Evolutionary conservation across 1,140 invertebrate species (phyloP).

Genomic region (Paracyclopina nana): DNA sequence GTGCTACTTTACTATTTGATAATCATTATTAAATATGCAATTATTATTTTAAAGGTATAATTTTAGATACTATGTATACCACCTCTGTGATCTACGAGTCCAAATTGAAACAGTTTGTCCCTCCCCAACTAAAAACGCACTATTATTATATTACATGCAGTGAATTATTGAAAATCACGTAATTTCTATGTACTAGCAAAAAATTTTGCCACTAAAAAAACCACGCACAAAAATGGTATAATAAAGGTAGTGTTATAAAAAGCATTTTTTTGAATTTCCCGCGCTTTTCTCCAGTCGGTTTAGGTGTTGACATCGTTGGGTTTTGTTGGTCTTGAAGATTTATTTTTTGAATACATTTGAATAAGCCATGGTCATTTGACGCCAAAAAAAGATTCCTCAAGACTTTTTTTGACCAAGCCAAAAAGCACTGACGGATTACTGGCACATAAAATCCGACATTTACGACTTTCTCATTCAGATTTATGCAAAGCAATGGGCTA

Average conservation of each 20-base stretch:
- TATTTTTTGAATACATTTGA: background rate
- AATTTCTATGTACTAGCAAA: no score
- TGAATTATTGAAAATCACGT: no score
- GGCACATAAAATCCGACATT: conserved; percentile 1
- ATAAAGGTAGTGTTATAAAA: no score
- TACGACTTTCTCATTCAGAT: conserved; percentile 3
- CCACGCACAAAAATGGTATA: no score
- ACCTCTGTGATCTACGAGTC: no score
- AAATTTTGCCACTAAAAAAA: no score
- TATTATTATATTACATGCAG: no score
- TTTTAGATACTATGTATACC: no score
- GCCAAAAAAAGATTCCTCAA: background rate
- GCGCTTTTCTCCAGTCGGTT: background rate
- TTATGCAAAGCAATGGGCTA: conserved; percentile 2
- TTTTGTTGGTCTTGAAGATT: background rate
- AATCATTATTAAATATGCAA: background rate
- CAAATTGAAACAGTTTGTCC: no score
- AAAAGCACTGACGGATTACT: background rate
- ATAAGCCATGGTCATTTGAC: background rate
- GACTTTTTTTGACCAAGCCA: background rate
- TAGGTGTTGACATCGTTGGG: background rate
- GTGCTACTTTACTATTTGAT: no score
- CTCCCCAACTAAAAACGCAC: no score
- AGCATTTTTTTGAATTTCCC: background rate
- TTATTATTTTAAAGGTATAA: background rate